Percentiles rank a stretch among this genome's conserved stretches.
phyloP scores from a whole-genome alignment of 2,888 invertebrate genomes.

The Boloria euphrosyne region DNA sequence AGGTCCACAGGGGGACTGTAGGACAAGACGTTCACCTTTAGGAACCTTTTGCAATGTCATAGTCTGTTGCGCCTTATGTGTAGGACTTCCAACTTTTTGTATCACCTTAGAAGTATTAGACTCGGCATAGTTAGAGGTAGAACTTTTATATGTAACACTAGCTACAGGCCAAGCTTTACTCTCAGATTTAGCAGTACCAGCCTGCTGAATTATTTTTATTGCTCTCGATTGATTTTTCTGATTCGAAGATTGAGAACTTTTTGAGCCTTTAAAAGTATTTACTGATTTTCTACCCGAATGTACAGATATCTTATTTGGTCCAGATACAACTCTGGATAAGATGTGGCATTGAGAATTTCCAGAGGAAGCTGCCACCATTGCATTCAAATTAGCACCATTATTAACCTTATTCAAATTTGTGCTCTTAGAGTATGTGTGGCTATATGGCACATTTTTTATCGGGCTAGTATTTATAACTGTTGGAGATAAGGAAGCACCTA shows the following conservation, averaged over 20 bases:
- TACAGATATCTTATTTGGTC: constrained; percentile 76
- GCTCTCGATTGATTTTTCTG: constrained; percentile 77
- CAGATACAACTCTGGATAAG: constrained; percentile 74
- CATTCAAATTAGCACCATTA: constrained; percentile 76
- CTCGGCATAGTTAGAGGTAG: constrained; percentile 61
- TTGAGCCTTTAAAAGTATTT: constrained; percentile 68
- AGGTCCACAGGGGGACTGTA: constrained; percentile 74
- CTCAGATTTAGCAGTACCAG: constrained; percentile 69
- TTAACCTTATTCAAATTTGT: constrained; percentile 74
- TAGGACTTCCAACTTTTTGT: constrained; percentile 75
- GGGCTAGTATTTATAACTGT: constrained; percentile 68
- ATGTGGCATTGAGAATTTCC: constrained; percentile 76
- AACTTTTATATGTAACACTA: constrained; percentile 68
- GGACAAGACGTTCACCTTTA: constrained; percentile 70
- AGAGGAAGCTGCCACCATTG: constrained; percentile 69
- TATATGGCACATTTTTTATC: constrained; percentile 72
- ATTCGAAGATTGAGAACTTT: constrained; percentile 61
- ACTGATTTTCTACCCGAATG: constrained; percentile 73
- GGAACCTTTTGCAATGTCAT: constrained; percentile 63
- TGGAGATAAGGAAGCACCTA: constrained; percentile 66
- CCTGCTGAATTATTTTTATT: constrained; percentile 81
- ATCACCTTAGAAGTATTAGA: constrained; percentile 70
- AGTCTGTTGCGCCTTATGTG: constrained; percentile 61
- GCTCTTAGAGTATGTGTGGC: constrained; percentile 70
- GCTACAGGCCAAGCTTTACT: constrained; percentile 70